Evolutionary conservation across 2,888 invertebrate species (phyloP), one percentile per base, ranked within the genome.

Genomic region (Eupithecia subumbrata): DNA sequence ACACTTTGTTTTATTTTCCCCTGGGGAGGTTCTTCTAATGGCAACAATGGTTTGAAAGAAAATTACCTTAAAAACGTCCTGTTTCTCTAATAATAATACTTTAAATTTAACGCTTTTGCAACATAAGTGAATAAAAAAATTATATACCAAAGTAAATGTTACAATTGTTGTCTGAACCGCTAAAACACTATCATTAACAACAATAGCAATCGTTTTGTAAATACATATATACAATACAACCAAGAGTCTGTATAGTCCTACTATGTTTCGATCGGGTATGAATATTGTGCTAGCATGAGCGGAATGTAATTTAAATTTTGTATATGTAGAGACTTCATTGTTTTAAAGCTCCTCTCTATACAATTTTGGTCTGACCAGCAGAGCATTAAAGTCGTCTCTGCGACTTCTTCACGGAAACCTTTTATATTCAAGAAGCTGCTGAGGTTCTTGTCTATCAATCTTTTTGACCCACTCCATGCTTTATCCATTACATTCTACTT

Each of bases 1-100:
- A 68, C 68, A 68, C 68, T 45, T 43, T 43, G 43, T 67, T 67
- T 43, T 68, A 22, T 43, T 40, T 43, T 67, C 4, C 18, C 34
- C n/a, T 37, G n/a, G 66, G 66, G 64, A 34, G 64, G 16, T 64
- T 64, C 18, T 64, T 34, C 8, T 18, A 34, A 64, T 64, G 64
- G 18, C 64, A 34, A 3, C 64, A 64, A 64, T 64, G 34, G 16
- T 34, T 18, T 18, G 5, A 18, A 64, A 9, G 12, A 67, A 67
- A 67, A 40, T 12, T 22, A 67, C n/a, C 1, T n/a, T 18, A 40
- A 34, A 64, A 64, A 56, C 56, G 9, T 22, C 56, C 22, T 52
- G 52, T n/a, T 25, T 25, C 11, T n/a, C n/a, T n/a, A n/a, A n/a
- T n/a, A n/a, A n/a, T n/a, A n/a, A 25, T 12, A 25, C 2, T 48